Evolutionary conservation across 2,888 invertebrate species (phyloP), one percentile per base, ranked within the genome.

Genomic region (Parnassius orleans): DNA sequence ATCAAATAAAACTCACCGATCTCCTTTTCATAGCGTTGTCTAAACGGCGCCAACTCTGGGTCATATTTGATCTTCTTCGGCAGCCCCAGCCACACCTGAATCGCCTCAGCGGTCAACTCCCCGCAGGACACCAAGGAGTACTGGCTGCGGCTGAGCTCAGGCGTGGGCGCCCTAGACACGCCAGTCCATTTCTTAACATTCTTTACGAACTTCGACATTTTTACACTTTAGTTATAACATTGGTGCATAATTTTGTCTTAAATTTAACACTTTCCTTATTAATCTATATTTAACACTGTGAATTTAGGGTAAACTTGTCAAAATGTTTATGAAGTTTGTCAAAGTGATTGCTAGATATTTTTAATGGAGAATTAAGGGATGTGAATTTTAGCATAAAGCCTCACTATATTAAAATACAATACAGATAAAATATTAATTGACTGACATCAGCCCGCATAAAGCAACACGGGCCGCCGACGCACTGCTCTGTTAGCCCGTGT

Each of bases 1-100:
- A 33, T 33, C 7, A 33, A 7, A 33, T 33, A 3, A 7, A 19
- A 81, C 89, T 85, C 43, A 90, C 91, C 90, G 65, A 82, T 80
- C 44, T 88, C 87, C 60, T 86, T 90, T 64, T 93, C 93, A 61
- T 93, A 93, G 68, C 87, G 86, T 65, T 84, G 87, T 61, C 90
- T 81, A 69, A 94, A 94, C 10, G 93, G 90, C 41, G 93, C 93
- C 75, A 95, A 82, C 47, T 93, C 93, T 0, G 95, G 94, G 76
- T 95, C 95, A 66, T 94, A 92, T 53, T 94, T 93, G 65, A 95
- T 93, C 68, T 93, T 93, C 64, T 93, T 93, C 0, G 95, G 95
- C 9, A 95, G 73, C 9, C 92, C 92, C 24, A 93, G 84, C 95
- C 95, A 95, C 14, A 94, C 92, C 72, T 94, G 93, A 10, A 95